A percentile compares a stretch with the other conserved stretches of the same genome.
Evolutionary conservation across 2,113 vertebrate genomes (phyloP).

Genomic region (Dolichotis patagonum): DNA sequence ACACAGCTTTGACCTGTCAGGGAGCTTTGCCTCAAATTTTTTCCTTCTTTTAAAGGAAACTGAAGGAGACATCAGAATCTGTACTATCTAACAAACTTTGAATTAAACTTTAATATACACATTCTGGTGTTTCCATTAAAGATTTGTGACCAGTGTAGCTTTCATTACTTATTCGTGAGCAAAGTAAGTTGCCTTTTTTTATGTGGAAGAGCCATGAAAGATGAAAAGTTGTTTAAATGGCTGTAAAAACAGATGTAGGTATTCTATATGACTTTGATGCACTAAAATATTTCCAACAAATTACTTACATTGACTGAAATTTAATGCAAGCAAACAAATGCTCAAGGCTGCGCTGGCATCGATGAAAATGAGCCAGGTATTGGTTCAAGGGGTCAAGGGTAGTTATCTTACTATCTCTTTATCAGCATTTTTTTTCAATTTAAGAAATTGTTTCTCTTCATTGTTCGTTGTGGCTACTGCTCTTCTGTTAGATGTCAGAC

Average conservation of each 20-base stretch:
- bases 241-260: not conserved
- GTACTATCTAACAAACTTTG: not conserved
- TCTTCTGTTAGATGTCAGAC: not conserved
- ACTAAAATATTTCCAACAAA: conserved; percentile 36
- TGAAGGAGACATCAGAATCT: conserved; percentile 54
- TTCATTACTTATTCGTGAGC: not conserved
- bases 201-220: not conserved
- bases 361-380: not conserved
- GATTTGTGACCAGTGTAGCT: not conserved
- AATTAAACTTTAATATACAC: not conserved
- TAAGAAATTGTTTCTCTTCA: conserved; percentile 24
- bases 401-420: not conserved
- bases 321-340: not conserved
- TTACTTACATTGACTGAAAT: not conserved
- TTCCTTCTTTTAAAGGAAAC: conserved; percentile 44
- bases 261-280: not conserved
- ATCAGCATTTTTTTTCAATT: not conserved
- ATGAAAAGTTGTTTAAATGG: not conserved
- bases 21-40: conserved; percentile 42
- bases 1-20: conserved; percentile 57
- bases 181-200: conserved; percentile 1
- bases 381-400: not conserved
- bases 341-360: not conserved
- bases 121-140: not conserved
- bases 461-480: not conserved